Evolutionary conservation across 1,140 invertebrate genomes (phyloP).

Genomic region (Brachionus rotundiformis): DNA sequence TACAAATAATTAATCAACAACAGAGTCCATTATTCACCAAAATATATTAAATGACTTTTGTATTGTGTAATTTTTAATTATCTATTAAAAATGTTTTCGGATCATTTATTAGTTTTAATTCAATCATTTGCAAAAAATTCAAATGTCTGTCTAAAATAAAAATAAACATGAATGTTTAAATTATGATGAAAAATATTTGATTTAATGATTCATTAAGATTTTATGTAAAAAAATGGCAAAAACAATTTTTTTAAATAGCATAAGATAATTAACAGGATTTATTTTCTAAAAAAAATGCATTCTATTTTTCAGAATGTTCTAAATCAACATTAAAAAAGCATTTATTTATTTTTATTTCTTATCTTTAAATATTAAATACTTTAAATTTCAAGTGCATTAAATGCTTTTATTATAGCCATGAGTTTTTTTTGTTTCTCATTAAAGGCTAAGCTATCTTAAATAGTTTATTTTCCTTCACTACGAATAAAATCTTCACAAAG

Average conservation of each 20-base stretch:
- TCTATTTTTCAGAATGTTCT: background rate
- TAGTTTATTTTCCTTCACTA: conserved; percentile 8
- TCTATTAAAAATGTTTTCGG: background rate
- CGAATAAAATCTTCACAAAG: background rate
- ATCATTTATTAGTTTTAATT: background rate
- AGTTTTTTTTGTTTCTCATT: background rate
- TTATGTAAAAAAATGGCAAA: background rate
- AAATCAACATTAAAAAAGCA: background rate
- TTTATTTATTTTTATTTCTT: conserved; percentile 5
- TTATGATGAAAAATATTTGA: background rate
- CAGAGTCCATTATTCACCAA: background rate
- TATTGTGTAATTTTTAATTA: background rate
- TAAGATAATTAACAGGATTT: background rate
- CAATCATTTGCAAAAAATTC: background rate
- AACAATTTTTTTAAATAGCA: background rate
- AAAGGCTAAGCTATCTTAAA: conserved; percentile 8
- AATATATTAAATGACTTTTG: background rate
- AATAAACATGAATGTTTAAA: background rate
- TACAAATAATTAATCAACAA: background rate
- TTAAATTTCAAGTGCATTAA: conserved; percentile 2
- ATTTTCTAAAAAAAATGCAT: background rate
- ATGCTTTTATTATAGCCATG: background rate
- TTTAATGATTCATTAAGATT: background rate
- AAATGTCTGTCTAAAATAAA: background rate
- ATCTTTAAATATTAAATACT: conserved; percentile 1